A percentile compares a stretch with the other conserved stretches of the same genome.
phyloP scores from a whole-genome alignment of 2,797 vertebrate genomes.

The Lacerta viridis region DNA sequence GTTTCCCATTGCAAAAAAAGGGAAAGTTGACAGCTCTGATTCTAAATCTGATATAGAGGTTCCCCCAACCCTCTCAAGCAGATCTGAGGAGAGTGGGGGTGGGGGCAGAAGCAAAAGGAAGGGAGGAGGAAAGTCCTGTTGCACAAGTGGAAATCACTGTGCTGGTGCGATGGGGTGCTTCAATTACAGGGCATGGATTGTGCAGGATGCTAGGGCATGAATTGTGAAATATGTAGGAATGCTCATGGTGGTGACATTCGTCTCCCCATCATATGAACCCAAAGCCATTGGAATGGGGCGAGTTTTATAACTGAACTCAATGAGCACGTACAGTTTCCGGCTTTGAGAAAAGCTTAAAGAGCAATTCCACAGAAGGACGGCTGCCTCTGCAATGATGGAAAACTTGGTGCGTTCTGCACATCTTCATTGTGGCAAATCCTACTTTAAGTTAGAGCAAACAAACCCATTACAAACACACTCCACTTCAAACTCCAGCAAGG shows the following conservation, averaged over 20 bases:
- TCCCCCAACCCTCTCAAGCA: too few relatives aligned
- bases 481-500: conserved; percentile 60
- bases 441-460: conserved; percentile 66
- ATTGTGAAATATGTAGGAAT: too few relatives aligned
- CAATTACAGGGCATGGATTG: too few relatives aligned
- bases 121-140: too few relatives aligned
- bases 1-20: too few relatives aligned
- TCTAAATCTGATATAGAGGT: too few relatives aligned
- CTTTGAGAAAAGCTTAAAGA: background rate
- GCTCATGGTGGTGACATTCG: background rate
- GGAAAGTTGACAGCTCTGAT: too few relatives aligned
- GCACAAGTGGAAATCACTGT: too few relatives aligned
- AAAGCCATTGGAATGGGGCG: background rate
- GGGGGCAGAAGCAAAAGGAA: too few relatives aligned
- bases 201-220: too few relatives aligned
- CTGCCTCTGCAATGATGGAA: background rate
- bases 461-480: conserved; percentile 69
- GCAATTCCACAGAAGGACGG: background rate
- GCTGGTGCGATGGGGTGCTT: too few relatives aligned
- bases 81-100: too few relatives aligned
- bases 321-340: background rate
- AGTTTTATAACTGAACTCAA: background rate
- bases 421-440: conserved; percentile 60
- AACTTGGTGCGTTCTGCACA: conserved; percentile 11
- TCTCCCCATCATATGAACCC: background rate